A percentile compares a stretch with the other conserved stretches of the same genome.
These are phyloP conservation scores for Noctua pronuba DNA, from an alignment of 2,888 invertebrate genomes.

Conservation along the genomic window DNA sequence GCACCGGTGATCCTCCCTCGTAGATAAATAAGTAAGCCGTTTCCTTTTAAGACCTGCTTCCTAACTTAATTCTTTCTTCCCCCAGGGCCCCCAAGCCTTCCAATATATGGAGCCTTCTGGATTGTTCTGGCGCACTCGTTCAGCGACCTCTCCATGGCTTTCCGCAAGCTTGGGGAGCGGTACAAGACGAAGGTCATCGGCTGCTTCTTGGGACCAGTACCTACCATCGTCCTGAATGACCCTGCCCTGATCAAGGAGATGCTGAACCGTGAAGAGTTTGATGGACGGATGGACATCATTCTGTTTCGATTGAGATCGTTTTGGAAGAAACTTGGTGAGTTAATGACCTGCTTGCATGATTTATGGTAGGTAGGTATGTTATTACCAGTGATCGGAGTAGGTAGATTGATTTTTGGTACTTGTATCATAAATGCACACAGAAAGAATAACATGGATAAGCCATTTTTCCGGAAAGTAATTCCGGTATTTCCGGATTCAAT, in stretches of 20 bases:
- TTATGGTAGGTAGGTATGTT: background rate
- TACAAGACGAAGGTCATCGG: conserved; percentile 92
- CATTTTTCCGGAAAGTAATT: too few species aligned
- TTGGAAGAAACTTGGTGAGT: conserved; percentile 89
- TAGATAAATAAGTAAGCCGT: background rate
- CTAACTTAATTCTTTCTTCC: conserved; percentile 14
- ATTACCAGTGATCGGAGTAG: too few species aligned
- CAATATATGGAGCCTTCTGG: conserved; percentile 92
- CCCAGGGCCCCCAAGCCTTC: conserved; percentile 91
- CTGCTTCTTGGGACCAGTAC: conserved; percentile 87
- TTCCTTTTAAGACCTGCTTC: background rate
- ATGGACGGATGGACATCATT: conserved; percentile 90
- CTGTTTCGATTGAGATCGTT: conserved; percentile 88
- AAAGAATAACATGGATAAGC: too few species aligned
- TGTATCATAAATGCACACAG: too few species aligned
- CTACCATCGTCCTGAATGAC: conserved; percentile 89
- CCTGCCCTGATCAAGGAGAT: conserved; percentile 90
- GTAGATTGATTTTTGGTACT: too few species aligned
- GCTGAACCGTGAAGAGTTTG: conserved; percentile 90
- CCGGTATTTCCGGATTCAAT: too few species aligned
- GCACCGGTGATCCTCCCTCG: background rate
- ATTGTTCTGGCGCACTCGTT: conserved; percentile 89
- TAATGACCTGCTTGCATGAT: background rate
- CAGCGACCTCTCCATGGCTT: conserved; percentile 87
- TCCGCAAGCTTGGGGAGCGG: conserved; percentile 86